These are phyloP conservation scores for Sisor rabdophorus DNA, from an alignment of 2,113 vertebrate species.

Conservation along the genomic window DNA sequence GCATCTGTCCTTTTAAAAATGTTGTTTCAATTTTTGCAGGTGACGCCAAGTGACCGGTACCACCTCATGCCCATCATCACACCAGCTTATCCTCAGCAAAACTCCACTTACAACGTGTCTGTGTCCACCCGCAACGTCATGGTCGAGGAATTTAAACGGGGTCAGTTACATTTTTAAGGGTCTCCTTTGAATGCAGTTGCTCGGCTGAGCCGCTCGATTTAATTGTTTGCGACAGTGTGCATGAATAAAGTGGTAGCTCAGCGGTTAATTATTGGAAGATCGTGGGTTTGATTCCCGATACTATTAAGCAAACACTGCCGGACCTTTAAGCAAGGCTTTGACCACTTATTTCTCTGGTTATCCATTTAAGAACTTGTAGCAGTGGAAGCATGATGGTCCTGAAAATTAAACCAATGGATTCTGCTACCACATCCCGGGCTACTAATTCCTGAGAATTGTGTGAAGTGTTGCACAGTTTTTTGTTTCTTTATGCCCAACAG, in stretches of 20 bases:
- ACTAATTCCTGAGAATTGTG: no score
- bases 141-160: conserved; percentile 87
- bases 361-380: background rate
- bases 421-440: no score
- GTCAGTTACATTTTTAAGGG: conserved; percentile 65
- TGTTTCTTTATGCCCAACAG: background rate
- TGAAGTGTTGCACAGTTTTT: no score
- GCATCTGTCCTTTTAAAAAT: background rate
- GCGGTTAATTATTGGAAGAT: no score
- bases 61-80: conserved; percentile 96
- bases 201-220: no score
- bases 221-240: no score
- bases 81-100: conserved; percentile 90
- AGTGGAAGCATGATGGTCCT: background rate
- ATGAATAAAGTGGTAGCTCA: no score
- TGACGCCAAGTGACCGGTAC: conserved; percentile 85
- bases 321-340: no score
- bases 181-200: background rate
- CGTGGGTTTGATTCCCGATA: no score
- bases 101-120: conserved; percentile 90
- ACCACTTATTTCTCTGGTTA: no score
- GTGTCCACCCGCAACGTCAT: conserved; percentile 85
- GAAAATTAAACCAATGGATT: background rate
- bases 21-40: conserved; percentile 65
- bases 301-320: no score